These are phyloP conservation scores for Corella eumyota DNA, from an alignment of 23 tunicate species.

Conservation along the genomic window DNA sequence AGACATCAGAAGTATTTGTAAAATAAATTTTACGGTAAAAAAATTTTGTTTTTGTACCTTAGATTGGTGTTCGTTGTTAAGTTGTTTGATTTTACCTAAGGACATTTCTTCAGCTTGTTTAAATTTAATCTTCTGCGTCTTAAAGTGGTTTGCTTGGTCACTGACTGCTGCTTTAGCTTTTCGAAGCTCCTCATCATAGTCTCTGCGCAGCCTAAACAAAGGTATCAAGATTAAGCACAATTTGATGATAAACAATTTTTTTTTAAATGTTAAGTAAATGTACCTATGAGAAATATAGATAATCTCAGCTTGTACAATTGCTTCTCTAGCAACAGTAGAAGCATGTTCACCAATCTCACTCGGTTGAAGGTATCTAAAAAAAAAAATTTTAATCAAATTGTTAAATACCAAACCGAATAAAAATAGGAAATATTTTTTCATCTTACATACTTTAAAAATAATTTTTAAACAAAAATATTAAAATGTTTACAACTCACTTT, in stretches of 20 bases:
- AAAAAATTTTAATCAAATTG: background rate
- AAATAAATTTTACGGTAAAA: background rate
- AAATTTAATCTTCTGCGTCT: conserved; percentile 14
- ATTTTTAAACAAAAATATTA: background rate
- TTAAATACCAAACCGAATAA: background rate
- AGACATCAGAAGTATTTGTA: background rate
- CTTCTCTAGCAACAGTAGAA: conserved; percentile 71
- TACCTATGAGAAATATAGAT: conserved; percentile 66
- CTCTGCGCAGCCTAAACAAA: conserved; percentile 55
- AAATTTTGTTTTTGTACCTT: conserved; percentile 20
- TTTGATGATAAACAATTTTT: background rate
- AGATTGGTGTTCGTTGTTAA: conserved; percentile 38
- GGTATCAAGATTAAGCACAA: background rate
- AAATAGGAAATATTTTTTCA: background rate
- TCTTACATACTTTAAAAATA: background rate
- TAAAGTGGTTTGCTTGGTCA: conserved; percentile 47
- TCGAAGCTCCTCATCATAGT: conserved; percentile 75
- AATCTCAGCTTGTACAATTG: conserved; percentile 80
- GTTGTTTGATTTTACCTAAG: conserved; percentile 22
- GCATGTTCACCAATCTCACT: conserved; percentile 77
- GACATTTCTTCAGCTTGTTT: conserved; percentile 28
- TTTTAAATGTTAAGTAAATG: background rate
- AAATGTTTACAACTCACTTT: conserved; percentile 11
- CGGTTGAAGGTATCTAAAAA: conserved; percentile 48
- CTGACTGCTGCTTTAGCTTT: conserved; percentile 55